Evolutionary conservation across 53 echinoderm and acorn worm species (phyloP), one percentile per base, ranked within the genome.

Genomic region (Apostichopus leukothele): DNA sequence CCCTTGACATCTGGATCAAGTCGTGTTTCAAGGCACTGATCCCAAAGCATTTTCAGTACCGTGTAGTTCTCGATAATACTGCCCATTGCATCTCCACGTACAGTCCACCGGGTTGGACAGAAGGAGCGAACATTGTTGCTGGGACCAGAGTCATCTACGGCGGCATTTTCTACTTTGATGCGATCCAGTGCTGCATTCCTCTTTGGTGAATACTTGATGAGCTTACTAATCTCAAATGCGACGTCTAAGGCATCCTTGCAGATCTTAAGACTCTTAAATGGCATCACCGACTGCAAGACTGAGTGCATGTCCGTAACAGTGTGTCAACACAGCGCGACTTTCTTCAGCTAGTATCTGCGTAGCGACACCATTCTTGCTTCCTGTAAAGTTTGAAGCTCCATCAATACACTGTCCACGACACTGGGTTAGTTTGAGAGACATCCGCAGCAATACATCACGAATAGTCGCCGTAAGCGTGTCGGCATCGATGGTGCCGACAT

Each of bases 351-450:
- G 86, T 11, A 86, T 86, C 19, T 67, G 67, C 22, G 12, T 67
- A 66, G 73, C 86, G 9, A 86, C 86, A 5, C 73, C 86, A 25
- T 27, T 67, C 52, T 59, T 67, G 26, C 27, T 25, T 71, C 73
- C 86, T 53, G 55, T 25, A 52, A 83, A 53, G 9, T 59, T 67
- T 4, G 12, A 26, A 67, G 68, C 86, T 67, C 52, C 73, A 67
- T 86, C 86, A 68, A 50, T 66, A 73, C 86, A 73, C 5, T 86
- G 86, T 39, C 86, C 86, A 20, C 86, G 86, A 50, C 86, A 86
- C 9, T 86, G 21, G 22, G 86, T 67, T 50, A 86, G 16, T 10
- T 4, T 61, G 22, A 86, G 51, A 14, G 23, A 26, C 86, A 66
- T 61, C 68, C 86, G 23, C 16, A 13, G 6, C 26, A 86, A 11